Evolutionary conservation across 2,888 invertebrate genomes (phyloP).

Genomic region (Odontothrips loti): DNA sequence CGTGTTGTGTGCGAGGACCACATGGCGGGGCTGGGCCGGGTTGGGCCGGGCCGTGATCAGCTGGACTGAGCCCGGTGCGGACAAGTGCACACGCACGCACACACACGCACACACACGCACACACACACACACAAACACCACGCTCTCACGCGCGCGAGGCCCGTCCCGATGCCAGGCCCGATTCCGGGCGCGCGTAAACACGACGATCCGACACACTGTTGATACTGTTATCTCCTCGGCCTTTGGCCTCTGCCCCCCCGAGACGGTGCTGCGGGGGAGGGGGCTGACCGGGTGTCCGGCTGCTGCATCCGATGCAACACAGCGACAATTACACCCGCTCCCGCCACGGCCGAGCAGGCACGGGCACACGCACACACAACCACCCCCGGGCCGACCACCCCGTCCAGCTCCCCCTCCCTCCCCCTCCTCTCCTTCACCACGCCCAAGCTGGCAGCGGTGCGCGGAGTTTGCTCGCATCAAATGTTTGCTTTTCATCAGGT

Average conservation of each 20-base stretch:
- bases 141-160: too few species aligned
- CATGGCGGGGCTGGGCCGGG: background rate
- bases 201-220: too few species aligned
- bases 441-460: slow-evolving; percentile 10
- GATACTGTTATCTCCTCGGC: background rate
- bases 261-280: background rate
- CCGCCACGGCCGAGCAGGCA: background rate
- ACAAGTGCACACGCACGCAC: too few species aligned
- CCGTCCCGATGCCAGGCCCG: background rate
- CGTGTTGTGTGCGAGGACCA: background rate
- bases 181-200: background rate
- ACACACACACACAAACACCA: too few species aligned
- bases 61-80: too few species aligned
- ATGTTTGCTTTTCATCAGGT: slow-evolving; percentile 26
- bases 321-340: background rate
- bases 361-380: background rate
- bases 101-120: too few species aligned
- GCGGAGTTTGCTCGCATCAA: slow-evolving; percentile 21
- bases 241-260: background rate
- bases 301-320: background rate
- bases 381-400: background rate
- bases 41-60: too few species aligned
- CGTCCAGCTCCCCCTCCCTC: background rate
- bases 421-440: background rate
- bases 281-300: too few species aligned